Base-by-base conservation (phyloP, 2,113 vertebrate species). In the Labrus mixtus region DNA sequence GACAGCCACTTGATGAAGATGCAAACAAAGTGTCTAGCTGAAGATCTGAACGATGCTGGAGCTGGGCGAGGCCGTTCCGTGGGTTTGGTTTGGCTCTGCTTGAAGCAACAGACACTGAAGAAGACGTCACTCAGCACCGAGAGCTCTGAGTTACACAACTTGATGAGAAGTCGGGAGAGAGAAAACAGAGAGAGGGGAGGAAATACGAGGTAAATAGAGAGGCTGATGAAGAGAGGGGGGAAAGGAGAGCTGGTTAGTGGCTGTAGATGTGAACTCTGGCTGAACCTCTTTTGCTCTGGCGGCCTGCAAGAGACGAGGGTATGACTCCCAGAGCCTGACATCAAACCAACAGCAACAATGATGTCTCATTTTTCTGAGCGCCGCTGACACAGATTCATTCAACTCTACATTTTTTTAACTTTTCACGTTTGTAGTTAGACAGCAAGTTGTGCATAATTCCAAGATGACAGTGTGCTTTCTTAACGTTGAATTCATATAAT, bases 321-420 rank as follows among this genome's bases (percentile, higher is more conserved):
- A 96, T 93, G 87, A 95, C 96, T 97, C 95, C 87, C 95, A 96
- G 94, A 95, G 95, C 93, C 91, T 97, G 96, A 98, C 97, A 96
- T 96, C 94, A 95, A 96, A 96, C 96, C 95, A 95, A 96, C 96
- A 96, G 96, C 95, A 96, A 95, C 96, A 97, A 93, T 98, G 97
- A 98, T 98, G 97, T 99, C 98, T 99, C 97, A 97, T 97, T 99
- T 97, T 97, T 93, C 94, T 95, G 95, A 96, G 96, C 95, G 86
- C 91, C 91, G 91, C 96, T 97, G 97, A 98, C 97, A 97, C 96
- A 96, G 4, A 33, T 33, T 33, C 96, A 97, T 95, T 97, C 95
- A 94, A 94, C 95, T 93, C 82, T 6, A 9, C 4, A 33, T 67
- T 93, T 97, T 96, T 95, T 96, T 96, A 96, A 97, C 96, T 95